These are phyloP conservation scores for Zaprionus camerounensis DNA, from an alignment of 1,140 invertebrate genomes.

Conservation along the genomic window DNA sequence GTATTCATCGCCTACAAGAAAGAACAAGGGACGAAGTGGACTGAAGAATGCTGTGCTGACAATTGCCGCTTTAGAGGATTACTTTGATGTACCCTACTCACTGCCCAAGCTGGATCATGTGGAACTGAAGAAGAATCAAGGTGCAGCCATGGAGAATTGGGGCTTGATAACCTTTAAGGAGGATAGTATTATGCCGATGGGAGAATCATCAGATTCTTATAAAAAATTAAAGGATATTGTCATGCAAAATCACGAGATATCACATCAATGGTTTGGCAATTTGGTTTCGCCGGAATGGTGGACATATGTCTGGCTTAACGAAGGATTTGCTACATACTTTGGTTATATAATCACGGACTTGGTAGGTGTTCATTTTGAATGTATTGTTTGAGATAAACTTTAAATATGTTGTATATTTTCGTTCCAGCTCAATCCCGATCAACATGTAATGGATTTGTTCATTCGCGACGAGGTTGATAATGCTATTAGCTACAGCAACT, in stretches of 20 bases:
- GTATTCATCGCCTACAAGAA: slow-evolving; percentile 87
- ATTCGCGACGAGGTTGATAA: slow-evolving; percentile 85
- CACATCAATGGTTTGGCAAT: slow-evolving; percentile 90
- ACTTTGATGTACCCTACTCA: slow-evolving; percentile 85
- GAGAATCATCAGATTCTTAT: slow-evolving; percentile 7
- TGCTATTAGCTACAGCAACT: slow-evolving; percentile 70
- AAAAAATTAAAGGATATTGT: slow-evolving; percentile 54
- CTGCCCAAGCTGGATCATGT: slow-evolving; percentile 88
- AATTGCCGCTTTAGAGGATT: slow-evolving; percentile 85
- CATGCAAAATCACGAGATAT: slow-evolving; percentile 87
- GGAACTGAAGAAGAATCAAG: slow-evolving; percentile 91
- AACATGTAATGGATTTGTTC: slow-evolving; percentile 92
- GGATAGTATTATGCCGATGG: slow-evolving; percentile 39
- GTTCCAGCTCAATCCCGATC: slow-evolving; percentile 86
- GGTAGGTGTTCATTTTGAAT: slow-evolving; percentile 37
- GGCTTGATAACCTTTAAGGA: slow-evolving; percentile 90
- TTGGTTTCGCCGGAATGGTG: slow-evolving; percentile 87
- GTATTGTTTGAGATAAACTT: background rate
- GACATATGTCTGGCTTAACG: slow-evolving; percentile 85
- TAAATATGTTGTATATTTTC: background rate
- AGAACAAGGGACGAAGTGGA: slow-evolving; percentile 86
- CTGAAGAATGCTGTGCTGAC: slow-evolving; percentile 86
- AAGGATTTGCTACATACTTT: slow-evolving; percentile 89
- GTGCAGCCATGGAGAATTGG: slow-evolving; percentile 94
- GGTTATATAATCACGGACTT: slow-evolving; percentile 87